phyloP scores from a whole-genome alignment of 2,888 invertebrate species.

The Scelioninae gen. 1 region DNA sequence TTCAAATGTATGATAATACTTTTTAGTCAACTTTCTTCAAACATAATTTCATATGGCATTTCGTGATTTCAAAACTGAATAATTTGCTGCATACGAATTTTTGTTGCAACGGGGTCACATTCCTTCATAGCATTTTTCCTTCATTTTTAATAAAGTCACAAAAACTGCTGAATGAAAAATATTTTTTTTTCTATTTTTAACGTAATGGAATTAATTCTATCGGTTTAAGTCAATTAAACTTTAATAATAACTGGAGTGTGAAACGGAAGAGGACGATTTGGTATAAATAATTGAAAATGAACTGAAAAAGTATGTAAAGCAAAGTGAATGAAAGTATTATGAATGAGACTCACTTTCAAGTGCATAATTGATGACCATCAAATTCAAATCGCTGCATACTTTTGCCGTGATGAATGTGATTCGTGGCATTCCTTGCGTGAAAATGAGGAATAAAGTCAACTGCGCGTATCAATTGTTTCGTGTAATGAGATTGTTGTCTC shows the following conservation, averaged over 20 bases:
- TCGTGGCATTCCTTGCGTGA: constrained; percentile 14
- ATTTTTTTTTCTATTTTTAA: too few relatives aligned
- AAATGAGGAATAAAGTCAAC: constrained; percentile 34
- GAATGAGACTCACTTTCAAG: constrained; percentile 16
- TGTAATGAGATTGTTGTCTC: constrained; percentile 47
- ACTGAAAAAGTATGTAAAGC: neutral
- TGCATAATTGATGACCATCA: constrained; percentile 19
- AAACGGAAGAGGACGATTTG: too few relatives aligned
- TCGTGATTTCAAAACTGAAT: constrained; percentile 2
- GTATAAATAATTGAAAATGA: too few relatives aligned
- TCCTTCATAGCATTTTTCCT: constrained; percentile 20
- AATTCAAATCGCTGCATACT: constrained; percentile 14
- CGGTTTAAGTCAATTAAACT: too few relatives aligned
- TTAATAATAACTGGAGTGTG: too few relatives aligned
- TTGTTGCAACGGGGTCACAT: constrained; percentile 13
- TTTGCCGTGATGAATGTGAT: constrained; percentile 23
- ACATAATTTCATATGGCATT: neutral
- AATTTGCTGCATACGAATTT: constrained; percentile 36
- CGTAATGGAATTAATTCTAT: too few relatives aligned
- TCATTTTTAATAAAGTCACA: neutral
- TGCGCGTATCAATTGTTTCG: constrained; percentile 44
- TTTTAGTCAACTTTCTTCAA: neutral
- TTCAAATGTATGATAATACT: too few relatives aligned
- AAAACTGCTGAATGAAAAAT: neutral
- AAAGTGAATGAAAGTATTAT: neutral